A percentile compares a stretch with the other conserved stretches of the same genome.
These are phyloP conservation scores for Pseudotriccus pelzelni DNA, from an alignment of 2,797 vertebrate species.

Conservation along the genomic window DNA sequence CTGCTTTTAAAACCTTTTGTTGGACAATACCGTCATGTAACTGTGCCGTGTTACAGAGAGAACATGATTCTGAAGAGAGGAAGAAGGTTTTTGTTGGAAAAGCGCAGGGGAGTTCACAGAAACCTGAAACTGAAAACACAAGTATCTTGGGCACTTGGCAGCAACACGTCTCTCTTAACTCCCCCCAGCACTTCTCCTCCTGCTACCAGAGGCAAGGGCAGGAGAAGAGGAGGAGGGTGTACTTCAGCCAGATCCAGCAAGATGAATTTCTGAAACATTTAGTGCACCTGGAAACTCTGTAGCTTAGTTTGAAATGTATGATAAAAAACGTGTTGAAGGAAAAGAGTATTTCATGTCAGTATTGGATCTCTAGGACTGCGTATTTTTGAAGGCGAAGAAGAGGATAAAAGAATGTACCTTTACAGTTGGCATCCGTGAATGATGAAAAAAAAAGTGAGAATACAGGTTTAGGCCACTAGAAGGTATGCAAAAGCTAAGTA, in stretches of 20 bases:
- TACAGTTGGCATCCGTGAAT: not conserved
- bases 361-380: not conserved
- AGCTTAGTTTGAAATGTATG: not conserved
- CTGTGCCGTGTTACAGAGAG: not conserved
- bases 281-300: not conserved
- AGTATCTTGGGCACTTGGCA: not conserved
- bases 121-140: conserved; percentile 10
- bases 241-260: not conserved
- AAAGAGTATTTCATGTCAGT: not conserved
- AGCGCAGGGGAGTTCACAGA: not conserved
- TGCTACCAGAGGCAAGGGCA: not conserved
- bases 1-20: conserved; percentile 15
- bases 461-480: not conserved
- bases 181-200: not conserved
- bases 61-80: not conserved
- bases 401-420: not conserved
- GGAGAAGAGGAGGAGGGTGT: not conserved
- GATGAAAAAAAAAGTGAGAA: not conserved
- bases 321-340: not conserved
- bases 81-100: not conserved
- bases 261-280: not conserved
- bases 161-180: not conserved
- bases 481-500: not conserved
- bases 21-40: not conserved
- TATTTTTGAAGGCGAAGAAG: not conserved